Evolutionary conservation across 2,113 vertebrate genomes (phyloP), one percentile per base, ranked within the genome.

Genomic region (Trachemys scripta): DNA sequence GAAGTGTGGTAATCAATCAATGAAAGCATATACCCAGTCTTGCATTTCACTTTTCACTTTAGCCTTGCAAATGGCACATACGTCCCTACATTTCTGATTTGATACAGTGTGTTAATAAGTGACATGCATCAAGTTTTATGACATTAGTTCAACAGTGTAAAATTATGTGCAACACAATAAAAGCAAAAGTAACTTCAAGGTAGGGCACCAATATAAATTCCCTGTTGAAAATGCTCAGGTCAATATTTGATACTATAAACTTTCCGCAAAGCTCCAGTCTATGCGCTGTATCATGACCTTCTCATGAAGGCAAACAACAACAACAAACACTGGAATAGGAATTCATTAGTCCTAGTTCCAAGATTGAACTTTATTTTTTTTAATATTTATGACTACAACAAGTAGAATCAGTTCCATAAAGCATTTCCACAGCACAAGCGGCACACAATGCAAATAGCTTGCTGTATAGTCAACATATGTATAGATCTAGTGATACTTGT

Each of bases 71-170:
- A 91, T 62, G 42, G 0, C 2, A 85, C 0, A 0, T 49, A 25
- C 62, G 80, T 1, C 20, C 19, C 1, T 57, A 90, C 95, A 65
- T 25, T 88, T 7, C 78, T 90, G 51, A 90, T 50, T 65, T 62
- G 29, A 93, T 17, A 92, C 93, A 87, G 5, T 83, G 78, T 89
- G 49, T 84, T 25, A 94, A 82, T 88, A 80, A 2, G 10, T 80
- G 84, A 16, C 27, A 20, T 76, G 11, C 38, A 78, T 78, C 4
- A 90, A 51, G 29, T 56, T 76, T 56, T 56, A 80, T 86, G 4
- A 3, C 3, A 76, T 20, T 59, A 1, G 59, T 94, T 82, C 47
- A 65, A 89, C 3, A 42, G 8, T 83, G 22, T 42, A 79, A 89
- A 90, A 79, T 53, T 83, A 81, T 29, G 42, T 45, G 51, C 2